Conservation (phyloP, 2,113 vertebrate genomes). For the Uria lomvia region DNA sequence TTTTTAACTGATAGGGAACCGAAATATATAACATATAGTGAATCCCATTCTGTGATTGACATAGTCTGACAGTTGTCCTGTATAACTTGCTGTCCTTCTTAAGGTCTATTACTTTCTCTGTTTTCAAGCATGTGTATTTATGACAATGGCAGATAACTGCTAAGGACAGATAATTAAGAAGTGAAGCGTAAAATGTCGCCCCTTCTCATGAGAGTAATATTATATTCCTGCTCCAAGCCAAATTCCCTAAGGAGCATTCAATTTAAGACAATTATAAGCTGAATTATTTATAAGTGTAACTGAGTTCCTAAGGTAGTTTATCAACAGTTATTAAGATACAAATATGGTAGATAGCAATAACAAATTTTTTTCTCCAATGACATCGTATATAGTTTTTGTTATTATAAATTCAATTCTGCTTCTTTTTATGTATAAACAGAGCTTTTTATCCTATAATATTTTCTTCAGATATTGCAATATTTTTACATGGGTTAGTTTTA, state of each 20-base stretch:
- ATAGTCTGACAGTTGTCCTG: not conserved
- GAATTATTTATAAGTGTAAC: not conserved
- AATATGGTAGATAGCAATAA: not conserved
- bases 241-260: not conserved
- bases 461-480: constrained; percentile 3
- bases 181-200: not conserved
- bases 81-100: not conserved
- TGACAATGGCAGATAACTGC: not conserved
- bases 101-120: not conserved
- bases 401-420: not conserved
- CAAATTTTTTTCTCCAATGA: not conserved
- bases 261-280: not conserved
- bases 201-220: not conserved
- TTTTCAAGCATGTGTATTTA: not conserved
- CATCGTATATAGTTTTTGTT: not conserved
- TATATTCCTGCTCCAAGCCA: not conserved
- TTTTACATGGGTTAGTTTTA: constrained; percentile 25
- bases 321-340: not conserved
- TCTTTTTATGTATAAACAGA: not conserved
- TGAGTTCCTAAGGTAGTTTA: not conserved
- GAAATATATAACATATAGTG: not conserved
- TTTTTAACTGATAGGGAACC: not conserved
- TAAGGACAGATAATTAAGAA: not conserved
- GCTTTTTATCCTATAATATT: not conserved
- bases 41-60: not conserved